A percentile compares a stretch with the other conserved stretches of the same genome.
Evolutionary conservation across 1,140 invertebrate genomes (phyloP).

Genomic region (Chionoecetes opilio): DNA sequence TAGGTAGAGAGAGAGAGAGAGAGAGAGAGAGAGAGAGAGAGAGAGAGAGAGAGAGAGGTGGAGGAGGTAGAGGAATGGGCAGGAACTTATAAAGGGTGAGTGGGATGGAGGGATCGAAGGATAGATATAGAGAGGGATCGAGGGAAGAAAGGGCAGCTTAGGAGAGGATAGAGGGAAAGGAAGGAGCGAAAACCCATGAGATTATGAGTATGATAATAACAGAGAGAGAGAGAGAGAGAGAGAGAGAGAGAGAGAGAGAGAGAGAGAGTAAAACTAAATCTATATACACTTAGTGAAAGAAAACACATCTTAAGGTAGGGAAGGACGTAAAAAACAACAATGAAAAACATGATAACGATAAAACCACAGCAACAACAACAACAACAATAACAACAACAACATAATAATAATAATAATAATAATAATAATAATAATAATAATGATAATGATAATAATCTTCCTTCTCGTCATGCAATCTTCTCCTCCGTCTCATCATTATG

Average conservation of each 20-base stretch:
- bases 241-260: background rate
- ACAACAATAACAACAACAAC: too few relatives aligned
- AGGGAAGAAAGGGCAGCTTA: background rate
- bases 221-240: conserved; percentile 32
- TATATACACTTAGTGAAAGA: background rate
- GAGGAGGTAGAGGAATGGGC: background rate
- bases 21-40: conserved; percentile 52
- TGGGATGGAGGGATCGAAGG: background rate
- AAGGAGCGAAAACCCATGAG: conserved; percentile 45
- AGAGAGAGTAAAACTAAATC: background rate
- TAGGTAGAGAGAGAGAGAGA: conserved; percentile 63
- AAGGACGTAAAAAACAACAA: too few relatives aligned
- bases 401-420: too few relatives aligned
- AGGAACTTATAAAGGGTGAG: background rate
- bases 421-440: too few relatives aligned
- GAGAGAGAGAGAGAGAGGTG: conserved; percentile 48
- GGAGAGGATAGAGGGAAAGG: conserved; percentile 23
- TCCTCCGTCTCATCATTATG: too few relatives aligned
- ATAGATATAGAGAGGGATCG: background rate
- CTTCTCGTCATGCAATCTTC: too few relatives aligned
- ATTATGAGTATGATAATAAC: background rate
- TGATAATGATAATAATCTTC: too few relatives aligned
- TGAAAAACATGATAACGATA: background rate
- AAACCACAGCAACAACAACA: background rate
- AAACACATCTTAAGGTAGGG: too few relatives aligned